phyloP scores from a whole-genome alignment of 2,113 vertebrate species.

The Pangasianodon gigas region DNA sequence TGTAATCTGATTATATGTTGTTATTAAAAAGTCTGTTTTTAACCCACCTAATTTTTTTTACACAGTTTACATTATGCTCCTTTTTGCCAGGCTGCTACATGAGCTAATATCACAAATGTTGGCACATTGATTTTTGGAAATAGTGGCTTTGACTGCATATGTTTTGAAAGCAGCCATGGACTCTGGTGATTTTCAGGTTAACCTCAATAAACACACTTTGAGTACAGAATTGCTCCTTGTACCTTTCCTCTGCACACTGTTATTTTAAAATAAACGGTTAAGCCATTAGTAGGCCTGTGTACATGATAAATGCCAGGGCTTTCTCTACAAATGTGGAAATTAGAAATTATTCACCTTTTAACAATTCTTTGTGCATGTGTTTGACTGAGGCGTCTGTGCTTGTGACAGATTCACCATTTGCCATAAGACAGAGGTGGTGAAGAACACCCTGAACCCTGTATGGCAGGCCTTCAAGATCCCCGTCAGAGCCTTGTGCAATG shows the following conservation, averaged over 20 bases:
- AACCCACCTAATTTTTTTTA: neutral
- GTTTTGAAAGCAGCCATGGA: neutral
- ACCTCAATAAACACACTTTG: neutral
- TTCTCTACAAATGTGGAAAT: neutral
- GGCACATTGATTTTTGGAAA: neutral
- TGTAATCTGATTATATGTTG: neutral
- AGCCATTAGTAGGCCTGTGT: neutral
- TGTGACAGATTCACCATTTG: slow-evolving; percentile 86
- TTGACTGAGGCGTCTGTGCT: slow-evolving; percentile 6
- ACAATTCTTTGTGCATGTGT: neutral
- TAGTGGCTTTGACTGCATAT: neutral
- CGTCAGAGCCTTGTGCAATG: slow-evolving; percentile 89
- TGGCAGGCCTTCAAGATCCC: slow-evolving; percentile 93
- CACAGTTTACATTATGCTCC: neutral
- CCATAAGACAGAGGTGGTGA: slow-evolving; percentile 91
- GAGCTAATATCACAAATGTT: neutral
- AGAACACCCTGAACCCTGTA: slow-evolving; percentile 90
- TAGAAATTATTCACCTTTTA: neutral
- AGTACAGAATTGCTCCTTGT: neutral
- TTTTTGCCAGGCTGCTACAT: neutral
- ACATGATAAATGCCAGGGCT: neutral
- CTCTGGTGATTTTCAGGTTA: neutral
- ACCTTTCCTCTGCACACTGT: neutral
- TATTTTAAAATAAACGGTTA: neutral
- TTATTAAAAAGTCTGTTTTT: neutral